Evolutionary conservation across 1,140 invertebrate species (phyloP).

Genomic region (Chironomus tepperi): DNA sequence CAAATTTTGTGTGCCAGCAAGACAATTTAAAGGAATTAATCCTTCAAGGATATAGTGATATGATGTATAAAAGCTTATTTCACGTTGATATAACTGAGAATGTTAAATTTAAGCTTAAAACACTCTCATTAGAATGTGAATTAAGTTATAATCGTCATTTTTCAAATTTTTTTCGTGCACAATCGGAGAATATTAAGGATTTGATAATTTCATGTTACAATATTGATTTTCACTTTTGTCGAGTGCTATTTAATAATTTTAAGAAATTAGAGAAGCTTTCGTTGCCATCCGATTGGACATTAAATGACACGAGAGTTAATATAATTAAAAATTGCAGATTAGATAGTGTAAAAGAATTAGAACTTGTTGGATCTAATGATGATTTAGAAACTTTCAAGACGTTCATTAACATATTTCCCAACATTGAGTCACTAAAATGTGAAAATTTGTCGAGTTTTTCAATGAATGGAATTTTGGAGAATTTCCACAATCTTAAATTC

Average conservation of each 20-base stretch:
- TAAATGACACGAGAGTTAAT: not conserved
- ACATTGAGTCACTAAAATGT: not conserved
- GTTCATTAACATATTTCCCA: not conserved
- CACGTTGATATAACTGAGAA: not conserved
- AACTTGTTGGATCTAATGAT: not conserved
- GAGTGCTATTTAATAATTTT: not conserved
- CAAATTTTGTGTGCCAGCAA: not conserved
- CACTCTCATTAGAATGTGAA: not conserved
- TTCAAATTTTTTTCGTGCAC: not conserved
- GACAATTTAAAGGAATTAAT: not conserved
- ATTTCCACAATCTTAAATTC: not conserved
- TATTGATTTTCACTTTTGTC: slow-evolving; percentile 4
- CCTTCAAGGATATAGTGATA: not conserved
- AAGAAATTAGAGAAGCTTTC: not conserved
- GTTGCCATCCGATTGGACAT: not conserved
- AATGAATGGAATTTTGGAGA: not conserved
- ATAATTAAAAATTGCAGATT: not conserved
- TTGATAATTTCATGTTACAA: not conserved
- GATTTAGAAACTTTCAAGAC: not conserved
- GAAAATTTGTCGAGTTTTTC: not conserved
- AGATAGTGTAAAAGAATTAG: not conserved
- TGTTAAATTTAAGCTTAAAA: not conserved
- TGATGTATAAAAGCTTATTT: not conserved
- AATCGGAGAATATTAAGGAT: not conserved
- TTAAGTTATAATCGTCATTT: not conserved